These are phyloP conservation scores for Rhysida immarginata DNA, from an alignment of 1,140 invertebrate genomes.

Conservation along the genomic window DNA sequence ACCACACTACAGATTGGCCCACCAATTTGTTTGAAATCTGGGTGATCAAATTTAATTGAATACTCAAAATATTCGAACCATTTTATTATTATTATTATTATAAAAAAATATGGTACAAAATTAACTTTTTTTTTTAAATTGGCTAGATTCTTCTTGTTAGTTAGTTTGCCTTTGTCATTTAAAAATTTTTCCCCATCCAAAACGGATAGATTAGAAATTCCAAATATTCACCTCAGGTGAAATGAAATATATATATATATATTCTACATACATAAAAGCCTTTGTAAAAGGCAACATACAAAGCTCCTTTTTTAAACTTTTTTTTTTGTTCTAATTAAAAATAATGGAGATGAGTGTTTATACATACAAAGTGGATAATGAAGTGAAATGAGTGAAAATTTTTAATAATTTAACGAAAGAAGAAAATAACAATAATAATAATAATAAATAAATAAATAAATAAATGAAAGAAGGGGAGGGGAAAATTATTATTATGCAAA, in stretches of 20 bases:
- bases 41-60: not conserved
- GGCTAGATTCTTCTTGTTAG: not conserved
- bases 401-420: not conserved
- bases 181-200: not conserved
- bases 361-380: not conserved
- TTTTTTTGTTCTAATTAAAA: not conserved
- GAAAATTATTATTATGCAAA: not conserved
- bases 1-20: conserved; percentile 9
- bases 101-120: not conserved
- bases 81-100: not conserved
- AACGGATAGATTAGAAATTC: not conserved
- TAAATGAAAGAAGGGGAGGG: not conserved
- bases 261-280: conserved; percentile 1
- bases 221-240: conserved; percentile 2
- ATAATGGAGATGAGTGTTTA: not conserved
- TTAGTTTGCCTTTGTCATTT: not conserved
- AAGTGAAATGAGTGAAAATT: not conserved
- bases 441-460: not conserved
- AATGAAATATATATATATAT: no score
- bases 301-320: not conserved
- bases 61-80: not conserved
- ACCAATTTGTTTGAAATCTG: conserved; percentile 4
- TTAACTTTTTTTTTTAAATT: not conserved
- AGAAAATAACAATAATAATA: not conserved
- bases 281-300: conserved; percentile 1